These are phyloP conservation scores for Leptodirus hochenwartii DNA, from an alignment of 2,888 invertebrate genomes.

Conservation along the genomic window DNA sequence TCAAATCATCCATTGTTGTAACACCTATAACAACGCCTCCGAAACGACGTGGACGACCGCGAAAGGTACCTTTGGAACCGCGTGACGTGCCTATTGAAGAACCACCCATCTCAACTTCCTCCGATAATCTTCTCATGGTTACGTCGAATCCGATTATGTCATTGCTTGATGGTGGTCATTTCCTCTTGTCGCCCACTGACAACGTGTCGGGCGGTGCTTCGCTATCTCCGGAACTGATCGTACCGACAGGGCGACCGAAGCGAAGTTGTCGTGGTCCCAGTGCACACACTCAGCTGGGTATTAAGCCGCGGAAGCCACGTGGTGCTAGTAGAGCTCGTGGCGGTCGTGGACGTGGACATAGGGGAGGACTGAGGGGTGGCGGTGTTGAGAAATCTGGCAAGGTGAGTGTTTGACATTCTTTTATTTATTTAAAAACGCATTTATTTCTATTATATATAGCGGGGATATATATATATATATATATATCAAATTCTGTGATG, in stretches of 20 bases:
- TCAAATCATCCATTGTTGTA: constrained; percentile 2
- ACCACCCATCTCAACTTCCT: constrained; percentile 3
- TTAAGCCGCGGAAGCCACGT: constrained; percentile 25
- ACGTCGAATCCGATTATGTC: background rate
- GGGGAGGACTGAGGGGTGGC: constrained; percentile 12
- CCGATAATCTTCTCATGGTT: too few relatives aligned
- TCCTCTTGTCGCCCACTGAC: constrained; percentile 5
- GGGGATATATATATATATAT: too few relatives aligned
- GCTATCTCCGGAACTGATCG: too few relatives aligned
- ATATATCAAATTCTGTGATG: too few relatives aligned
- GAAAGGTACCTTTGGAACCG: constrained; percentile 27
- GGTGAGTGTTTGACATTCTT: constrained; percentile 4
- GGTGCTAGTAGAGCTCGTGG: constrained; percentile 21
- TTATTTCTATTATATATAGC: too few relatives aligned
- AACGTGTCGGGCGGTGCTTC: too few relatives aligned
- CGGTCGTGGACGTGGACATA: constrained; percentile 18
- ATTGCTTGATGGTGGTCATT: too few relatives aligned
- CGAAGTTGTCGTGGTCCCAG: constrained; percentile 26
- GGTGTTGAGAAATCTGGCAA: constrained; percentile 9
- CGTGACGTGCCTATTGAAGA: too few relatives aligned
- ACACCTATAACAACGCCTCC: constrained; percentile 17
- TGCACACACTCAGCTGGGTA: constrained; percentile 23
- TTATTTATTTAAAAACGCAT: too few relatives aligned
- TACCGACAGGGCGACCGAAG: constrained; percentile 23
- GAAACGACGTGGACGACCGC: constrained; percentile 31